These are phyloP conservation scores for Callitettix versicolor DNA, from an alignment of 1,140 invertebrate genomes.

Conservation along the genomic window DNA sequence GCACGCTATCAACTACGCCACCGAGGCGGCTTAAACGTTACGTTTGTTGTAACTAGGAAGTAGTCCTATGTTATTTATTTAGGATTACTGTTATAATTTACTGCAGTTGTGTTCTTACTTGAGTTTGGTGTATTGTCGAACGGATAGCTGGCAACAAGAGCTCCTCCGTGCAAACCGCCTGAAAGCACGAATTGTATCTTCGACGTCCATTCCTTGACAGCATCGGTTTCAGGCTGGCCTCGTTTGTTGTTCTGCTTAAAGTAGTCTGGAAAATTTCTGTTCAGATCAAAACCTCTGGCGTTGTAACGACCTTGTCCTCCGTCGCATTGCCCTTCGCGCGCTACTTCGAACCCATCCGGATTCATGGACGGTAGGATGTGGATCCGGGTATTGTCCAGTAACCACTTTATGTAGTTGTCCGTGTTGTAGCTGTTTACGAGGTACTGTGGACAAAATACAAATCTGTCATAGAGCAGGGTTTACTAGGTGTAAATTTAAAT, in stretches of 20 bases:
- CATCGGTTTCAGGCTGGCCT: constrained; percentile 84
- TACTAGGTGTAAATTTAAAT: too few species aligned
- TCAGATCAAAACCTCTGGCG: constrained; percentile 76
- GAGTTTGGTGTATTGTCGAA: constrained; percentile 86
- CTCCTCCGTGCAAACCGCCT: constrained; percentile 84
- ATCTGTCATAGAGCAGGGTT: too few species aligned
- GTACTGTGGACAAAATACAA: constrained; percentile 46
- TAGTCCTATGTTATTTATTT: too few species aligned
- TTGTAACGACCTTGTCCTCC: constrained; percentile 79
- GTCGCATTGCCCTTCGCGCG: constrained; percentile 76
- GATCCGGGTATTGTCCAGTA: constrained; percentile 81
- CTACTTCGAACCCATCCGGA: constrained; percentile 84
- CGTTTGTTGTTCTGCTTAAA: constrained; percentile 80
- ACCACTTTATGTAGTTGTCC: constrained; percentile 71
- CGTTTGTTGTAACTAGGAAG: too few species aligned
- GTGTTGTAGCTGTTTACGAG: constrained; percentile 69
- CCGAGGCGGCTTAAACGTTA: too few species aligned
- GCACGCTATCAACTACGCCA: too few species aligned
- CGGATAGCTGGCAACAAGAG: constrained; percentile 84
- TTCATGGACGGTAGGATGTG: constrained; percentile 91
- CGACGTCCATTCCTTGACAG: constrained; percentile 87
- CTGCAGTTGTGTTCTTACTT: too few species aligned
- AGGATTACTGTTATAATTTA: too few species aligned
- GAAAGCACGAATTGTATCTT: constrained; percentile 90
- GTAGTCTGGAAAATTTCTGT: constrained; percentile 88